Evolutionary conservation across 1,140 invertebrate genomes (phyloP).

Genomic region (Arion vulgaris): DNA sequence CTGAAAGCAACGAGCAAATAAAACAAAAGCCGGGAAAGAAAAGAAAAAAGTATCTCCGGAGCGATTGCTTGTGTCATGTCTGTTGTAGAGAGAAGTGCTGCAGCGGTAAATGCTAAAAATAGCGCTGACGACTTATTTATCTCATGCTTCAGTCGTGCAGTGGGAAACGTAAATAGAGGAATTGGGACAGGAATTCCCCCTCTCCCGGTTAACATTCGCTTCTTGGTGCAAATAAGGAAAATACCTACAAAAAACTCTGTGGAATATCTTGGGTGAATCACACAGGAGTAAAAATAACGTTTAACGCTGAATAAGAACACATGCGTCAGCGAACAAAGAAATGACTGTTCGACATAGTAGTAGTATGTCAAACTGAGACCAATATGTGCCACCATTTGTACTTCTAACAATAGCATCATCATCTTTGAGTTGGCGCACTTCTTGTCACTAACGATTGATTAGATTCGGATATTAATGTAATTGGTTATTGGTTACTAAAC

Average conservation of each 20-base stretch:
- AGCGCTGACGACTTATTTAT: not conserved
- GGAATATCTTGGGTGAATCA: not conserved
- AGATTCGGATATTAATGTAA: no score
- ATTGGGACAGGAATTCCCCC: slow-evolving; percentile 2
- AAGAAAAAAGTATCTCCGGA: no score
- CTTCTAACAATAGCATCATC: no score
- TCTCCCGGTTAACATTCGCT: not conserved
- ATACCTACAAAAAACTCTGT: not conserved
- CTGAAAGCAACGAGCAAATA: not conserved
- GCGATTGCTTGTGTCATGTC: not conserved
- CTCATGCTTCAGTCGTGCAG: not conserved
- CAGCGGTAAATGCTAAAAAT: not conserved
- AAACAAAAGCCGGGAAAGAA: not conserved
- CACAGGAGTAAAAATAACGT: no score
- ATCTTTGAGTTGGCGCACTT: no score
- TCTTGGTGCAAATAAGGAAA: not conserved
- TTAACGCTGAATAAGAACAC: no score
- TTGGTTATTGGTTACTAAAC: no score
- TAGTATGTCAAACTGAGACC: no score
- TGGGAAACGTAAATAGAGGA: not conserved
- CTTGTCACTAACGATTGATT: no score
- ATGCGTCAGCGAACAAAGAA: no score
- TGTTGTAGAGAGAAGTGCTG: not conserved
- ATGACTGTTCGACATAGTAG: no score
- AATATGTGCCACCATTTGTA: no score